These are phyloP conservation scores for Platycheirus rosarum DNA, from an alignment of 2,888 invertebrate genomes.

Conservation along the genomic window DNA sequence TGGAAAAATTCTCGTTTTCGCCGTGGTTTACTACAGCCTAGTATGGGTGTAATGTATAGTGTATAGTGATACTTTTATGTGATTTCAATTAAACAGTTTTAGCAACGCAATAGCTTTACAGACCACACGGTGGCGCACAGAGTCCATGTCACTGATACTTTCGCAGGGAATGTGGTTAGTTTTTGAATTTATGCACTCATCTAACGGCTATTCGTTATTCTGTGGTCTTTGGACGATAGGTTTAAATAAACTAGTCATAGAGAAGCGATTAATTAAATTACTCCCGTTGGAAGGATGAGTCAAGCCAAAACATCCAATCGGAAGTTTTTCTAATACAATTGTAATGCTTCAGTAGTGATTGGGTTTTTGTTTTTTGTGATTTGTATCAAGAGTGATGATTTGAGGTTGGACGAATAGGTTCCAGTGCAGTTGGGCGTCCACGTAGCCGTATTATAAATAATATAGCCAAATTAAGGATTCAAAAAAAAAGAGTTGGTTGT, in stretches of 20 bases:
- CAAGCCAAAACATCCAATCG: neutral
- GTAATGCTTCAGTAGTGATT: too few relatives aligned
- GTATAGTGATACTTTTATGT: constrained; percentile 43
- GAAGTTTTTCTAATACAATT: neutral
- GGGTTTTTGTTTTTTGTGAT: too few relatives aligned
- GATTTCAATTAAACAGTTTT: constrained; percentile 63
- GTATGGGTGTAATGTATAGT: neutral
- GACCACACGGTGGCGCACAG: constrained; percentile 13
- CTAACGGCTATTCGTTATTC: constrained; percentile 50
- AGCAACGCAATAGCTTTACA: constrained; percentile 37
- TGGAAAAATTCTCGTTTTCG: constrained; percentile 8
- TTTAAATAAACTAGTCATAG: constrained; percentile 60
- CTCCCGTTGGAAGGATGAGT: neutral
- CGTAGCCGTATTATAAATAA: too few relatives aligned
- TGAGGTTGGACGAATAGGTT: too few relatives aligned
- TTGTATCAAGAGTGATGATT: too few relatives aligned
- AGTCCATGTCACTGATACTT: constrained; percentile 11
- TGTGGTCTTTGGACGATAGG: constrained; percentile 52
- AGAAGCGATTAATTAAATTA: constrained; percentile 51
- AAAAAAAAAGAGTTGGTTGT: too few relatives aligned
- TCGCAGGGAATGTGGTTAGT: constrained; percentile 19
- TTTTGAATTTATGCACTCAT: constrained; percentile 36
- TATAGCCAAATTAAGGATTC: too few relatives aligned
- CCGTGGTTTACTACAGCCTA: neutral
- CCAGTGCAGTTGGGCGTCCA: too few relatives aligned